Conservation (phyloP, 2,888 invertebrate genomes). For the Achlya flavicornis region DNA sequence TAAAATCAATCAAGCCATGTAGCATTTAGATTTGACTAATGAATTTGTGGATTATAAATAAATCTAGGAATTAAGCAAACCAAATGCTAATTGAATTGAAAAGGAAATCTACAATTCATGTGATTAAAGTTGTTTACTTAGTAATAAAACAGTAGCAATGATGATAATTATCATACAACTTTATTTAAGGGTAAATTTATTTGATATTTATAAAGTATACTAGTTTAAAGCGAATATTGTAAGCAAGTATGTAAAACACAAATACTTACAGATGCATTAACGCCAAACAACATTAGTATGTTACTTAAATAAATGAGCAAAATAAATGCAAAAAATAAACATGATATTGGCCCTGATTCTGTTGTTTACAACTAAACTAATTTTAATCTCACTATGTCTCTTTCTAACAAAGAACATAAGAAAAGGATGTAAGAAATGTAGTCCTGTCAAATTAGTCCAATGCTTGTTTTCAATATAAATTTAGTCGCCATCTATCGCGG, state of each 20-base stretch:
- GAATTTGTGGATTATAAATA: conserved; percentile 15
- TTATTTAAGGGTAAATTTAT: neutral
- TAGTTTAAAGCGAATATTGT: neutral
- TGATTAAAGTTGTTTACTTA: conserved; percentile 9
- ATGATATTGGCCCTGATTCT: too few relatives aligned
- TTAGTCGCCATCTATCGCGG: too few relatives aligned
- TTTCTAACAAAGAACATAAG: too few relatives aligned
- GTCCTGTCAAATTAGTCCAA: too few relatives aligned
- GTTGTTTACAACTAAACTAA: too few relatives aligned
- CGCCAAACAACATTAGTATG: too few relatives aligned
- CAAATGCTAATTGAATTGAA: conserved; percentile 11
- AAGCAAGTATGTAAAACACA: neutral
- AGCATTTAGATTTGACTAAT: conserved; percentile 15
- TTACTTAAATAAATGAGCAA: too few relatives aligned
- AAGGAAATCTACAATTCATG: conserved; percentile 5
- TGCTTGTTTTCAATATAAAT: too few relatives aligned
- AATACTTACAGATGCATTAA: too few relatives aligned
- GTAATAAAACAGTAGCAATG: conserved; percentile 1
- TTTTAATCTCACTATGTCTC: too few relatives aligned
- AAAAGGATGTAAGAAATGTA: too few relatives aligned
- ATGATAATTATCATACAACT: neutral
- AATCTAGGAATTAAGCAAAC: conserved; percentile 15
- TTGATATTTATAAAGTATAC: neutral
- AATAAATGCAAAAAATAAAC: too few relatives aligned
- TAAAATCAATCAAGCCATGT: conserved; percentile 10